These are phyloP conservation scores for Centrocercus urophasianus DNA, from an alignment of 2,113 vertebrate species.

Conservation along the genomic window DNA sequence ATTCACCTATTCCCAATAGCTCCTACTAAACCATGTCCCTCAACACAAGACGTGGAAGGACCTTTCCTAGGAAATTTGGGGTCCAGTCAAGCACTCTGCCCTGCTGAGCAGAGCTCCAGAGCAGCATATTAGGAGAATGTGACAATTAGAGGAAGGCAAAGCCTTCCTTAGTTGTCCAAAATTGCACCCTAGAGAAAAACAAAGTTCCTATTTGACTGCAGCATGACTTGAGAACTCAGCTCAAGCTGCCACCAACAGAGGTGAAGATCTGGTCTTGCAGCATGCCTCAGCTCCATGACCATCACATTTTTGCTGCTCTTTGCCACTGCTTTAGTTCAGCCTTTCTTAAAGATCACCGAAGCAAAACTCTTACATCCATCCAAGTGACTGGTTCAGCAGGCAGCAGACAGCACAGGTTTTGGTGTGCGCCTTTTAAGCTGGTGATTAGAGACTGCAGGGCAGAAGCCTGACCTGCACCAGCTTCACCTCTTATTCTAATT, in stretches of 20 bases:
- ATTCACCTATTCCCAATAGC: too few relatives aligned
- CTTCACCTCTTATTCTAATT: slow-evolving; percentile 43
- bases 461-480: slow-evolving; percentile 30
- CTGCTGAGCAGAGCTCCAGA: background rate
- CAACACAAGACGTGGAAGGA: background rate
- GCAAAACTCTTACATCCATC: background rate
- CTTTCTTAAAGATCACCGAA: slow-evolving; percentile 1
- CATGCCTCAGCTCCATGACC: background rate
- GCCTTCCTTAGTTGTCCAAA: background rate
- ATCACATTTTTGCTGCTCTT: background rate
- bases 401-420: slow-evolving; percentile 11
- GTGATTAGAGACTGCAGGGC: background rate
- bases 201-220: background rate
- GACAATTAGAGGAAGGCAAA: background rate
- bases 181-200: background rate
- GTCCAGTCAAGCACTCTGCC: background rate
- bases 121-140: background rate
- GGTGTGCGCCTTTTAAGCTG: background rate
- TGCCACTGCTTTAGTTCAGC: background rate
- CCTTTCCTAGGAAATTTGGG: background rate
- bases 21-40: too few relatives aligned
- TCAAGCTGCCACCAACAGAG: background rate
- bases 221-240: background rate
- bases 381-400: background rate
- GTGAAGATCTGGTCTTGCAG: background rate